Conservation (phyloP, 2,888 invertebrate species). For the Sinelater perroti region DNA sequence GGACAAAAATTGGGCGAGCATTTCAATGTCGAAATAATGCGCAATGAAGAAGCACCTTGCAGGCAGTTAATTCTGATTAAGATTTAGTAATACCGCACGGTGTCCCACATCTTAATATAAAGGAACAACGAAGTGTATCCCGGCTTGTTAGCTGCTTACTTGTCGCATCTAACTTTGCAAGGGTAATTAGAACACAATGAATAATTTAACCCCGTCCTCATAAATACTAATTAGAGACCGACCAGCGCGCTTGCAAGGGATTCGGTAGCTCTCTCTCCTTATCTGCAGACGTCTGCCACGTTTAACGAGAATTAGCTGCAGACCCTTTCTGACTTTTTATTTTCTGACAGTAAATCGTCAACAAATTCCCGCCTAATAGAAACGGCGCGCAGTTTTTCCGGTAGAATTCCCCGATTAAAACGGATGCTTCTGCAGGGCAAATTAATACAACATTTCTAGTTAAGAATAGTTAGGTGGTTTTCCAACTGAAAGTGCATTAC, state of each 20-base stretch:
- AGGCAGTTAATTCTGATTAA: slow-evolving; percentile 24
- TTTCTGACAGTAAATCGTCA: slow-evolving; percentile 25
- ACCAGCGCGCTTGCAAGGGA: slow-evolving; percentile 34
- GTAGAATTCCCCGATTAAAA: too few relatives aligned
- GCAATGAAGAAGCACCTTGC: background rate
- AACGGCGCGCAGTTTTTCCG: too few relatives aligned
- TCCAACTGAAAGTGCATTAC: too few relatives aligned
- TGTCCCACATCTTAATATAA: slow-evolving; percentile 30
- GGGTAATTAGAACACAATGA: slow-evolving; percentile 56
- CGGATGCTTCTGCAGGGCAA: too few relatives aligned
- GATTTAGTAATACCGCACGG: slow-evolving; percentile 21
- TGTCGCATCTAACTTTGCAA: slow-evolving; percentile 50
- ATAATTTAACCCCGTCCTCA: slow-evolving; percentile 54
- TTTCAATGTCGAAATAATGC: background rate
- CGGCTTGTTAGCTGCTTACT: slow-evolving; percentile 43
- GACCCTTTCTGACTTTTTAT: slow-evolving; percentile 19
- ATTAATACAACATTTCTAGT: too few relatives aligned
- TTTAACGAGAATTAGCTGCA: slow-evolving; percentile 15
- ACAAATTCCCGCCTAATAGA: slow-evolving; percentile 12
- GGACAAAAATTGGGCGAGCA: slow-evolving; percentile 4
- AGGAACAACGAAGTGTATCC: slow-evolving; percentile 27
- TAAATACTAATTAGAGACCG: slow-evolving; percentile 53
- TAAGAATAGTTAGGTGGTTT: too few relatives aligned
- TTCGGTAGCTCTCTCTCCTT: slow-evolving; percentile 33
- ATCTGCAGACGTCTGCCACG: slow-evolving; percentile 38